Percentiles rank a stretch among this genome's conserved stretches.
Conservation (phyloP, 1,140 invertebrate genomes). For the Armadillidium nasatum region DNA sequence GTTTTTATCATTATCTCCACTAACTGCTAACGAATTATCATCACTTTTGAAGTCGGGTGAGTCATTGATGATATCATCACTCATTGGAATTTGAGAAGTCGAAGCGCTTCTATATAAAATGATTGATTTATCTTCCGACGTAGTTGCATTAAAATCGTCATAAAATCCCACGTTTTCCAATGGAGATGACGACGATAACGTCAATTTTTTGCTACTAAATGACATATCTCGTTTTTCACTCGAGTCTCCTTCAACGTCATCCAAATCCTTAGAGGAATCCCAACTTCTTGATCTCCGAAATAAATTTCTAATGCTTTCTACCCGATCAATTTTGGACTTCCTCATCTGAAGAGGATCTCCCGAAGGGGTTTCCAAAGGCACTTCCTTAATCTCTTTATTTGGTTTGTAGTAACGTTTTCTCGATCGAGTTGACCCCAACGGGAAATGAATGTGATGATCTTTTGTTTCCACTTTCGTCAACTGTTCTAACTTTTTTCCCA, state of each 20-base stretch:
- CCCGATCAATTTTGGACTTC: constrained; percentile 41
- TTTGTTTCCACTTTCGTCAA: constrained; percentile 59
- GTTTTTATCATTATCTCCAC: constrained; percentile 24
- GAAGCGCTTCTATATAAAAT: constrained; percentile 42
- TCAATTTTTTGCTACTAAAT: too few species aligned
- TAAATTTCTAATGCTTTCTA: constrained; percentile 45
- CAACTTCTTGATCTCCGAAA: constrained; percentile 44
- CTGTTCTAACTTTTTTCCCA: constrained; percentile 72
- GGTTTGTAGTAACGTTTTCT: constrained; percentile 37
- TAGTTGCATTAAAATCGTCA: background rate
- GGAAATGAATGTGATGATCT: constrained; percentile 44
- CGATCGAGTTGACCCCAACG: constrained; percentile 41
- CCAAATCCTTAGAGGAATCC: constrained; percentile 43
- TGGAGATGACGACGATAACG: too few species aligned
- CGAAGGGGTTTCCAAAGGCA: background rate
- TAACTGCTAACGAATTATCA: background rate
- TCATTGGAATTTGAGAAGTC: constrained; percentile 36
- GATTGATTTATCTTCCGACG: background rate
- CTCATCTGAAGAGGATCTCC: constrained; percentile 30
- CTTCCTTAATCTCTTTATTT: constrained; percentile 18
- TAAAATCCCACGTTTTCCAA: too few species aligned
- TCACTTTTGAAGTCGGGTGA: background rate
- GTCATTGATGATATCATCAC: too few species aligned
- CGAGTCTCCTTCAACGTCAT: constrained; percentile 23
- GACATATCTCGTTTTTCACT: too few species aligned